A percentile compares a stretch with the other conserved stretches of the same genome.
These are phyloP conservation scores for Rhadina sibilatrix DNA, from an alignment of 2,113 vertebrate genomes.

Conservation along the genomic window DNA sequence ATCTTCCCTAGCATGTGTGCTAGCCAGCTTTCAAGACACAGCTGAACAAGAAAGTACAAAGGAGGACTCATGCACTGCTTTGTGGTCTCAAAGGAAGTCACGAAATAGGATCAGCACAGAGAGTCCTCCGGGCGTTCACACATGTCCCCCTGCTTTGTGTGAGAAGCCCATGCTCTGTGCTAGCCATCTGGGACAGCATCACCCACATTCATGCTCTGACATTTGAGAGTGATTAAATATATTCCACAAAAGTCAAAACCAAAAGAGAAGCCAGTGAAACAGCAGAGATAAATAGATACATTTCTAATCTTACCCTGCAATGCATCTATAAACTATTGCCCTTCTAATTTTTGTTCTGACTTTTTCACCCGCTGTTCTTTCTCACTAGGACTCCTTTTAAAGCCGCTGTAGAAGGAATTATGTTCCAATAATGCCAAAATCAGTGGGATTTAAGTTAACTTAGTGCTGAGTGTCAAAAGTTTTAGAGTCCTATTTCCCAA, in stretches of 20 bases:
- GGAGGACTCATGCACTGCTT: background rate
- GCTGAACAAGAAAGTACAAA: background rate
- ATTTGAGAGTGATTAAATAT: slow-evolving; percentile 34
- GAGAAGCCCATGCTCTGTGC: slow-evolving; percentile 5
- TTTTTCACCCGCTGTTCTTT: background rate
- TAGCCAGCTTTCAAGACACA: background rate
- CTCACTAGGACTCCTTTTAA: background rate
- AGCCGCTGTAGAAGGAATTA: background rate
- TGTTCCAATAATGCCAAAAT: background rate
- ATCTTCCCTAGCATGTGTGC: background rate
- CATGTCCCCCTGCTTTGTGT: background rate
- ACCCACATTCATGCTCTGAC: background rate
- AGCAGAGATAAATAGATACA: slow-evolving; percentile 7
- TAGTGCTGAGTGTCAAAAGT: background rate
- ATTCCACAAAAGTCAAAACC: slow-evolving; percentile 8
- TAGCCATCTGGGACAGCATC: background rate
- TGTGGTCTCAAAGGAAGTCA: slow-evolving; percentile 7
- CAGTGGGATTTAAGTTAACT: background rate
- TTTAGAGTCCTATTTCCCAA: background rate
- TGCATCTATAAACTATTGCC: background rate
- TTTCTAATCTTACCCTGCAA: slow-evolving; percentile 23
- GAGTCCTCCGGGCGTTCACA: background rate
- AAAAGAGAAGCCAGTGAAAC: background rate
- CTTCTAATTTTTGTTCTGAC: background rate
- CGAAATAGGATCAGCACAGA: background rate